Evolutionary conservation across 2,888 invertebrate species (phyloP).

Genomic region (Agrypnus murinus): DNA sequence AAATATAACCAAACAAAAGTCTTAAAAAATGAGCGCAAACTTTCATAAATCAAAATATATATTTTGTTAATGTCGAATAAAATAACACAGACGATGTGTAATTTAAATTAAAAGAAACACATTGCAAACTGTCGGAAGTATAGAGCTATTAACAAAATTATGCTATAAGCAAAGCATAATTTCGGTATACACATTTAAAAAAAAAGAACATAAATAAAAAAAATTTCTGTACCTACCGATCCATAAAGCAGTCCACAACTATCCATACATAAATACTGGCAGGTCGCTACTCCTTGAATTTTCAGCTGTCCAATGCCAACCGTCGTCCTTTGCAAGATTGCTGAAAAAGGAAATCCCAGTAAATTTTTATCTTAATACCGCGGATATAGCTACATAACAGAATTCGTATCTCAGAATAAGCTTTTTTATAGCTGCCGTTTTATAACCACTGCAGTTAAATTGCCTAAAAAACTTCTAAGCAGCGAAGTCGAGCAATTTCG

Average conservation of each 20-base stretch:
- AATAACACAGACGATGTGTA: slow-evolving; percentile 23
- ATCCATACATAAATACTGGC: slow-evolving; percentile 93
- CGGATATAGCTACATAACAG: slow-evolving; percentile 18
- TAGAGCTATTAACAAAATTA: background rate
- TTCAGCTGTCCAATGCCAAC: slow-evolving; percentile 87
- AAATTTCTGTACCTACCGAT: slow-evolving; percentile 81
- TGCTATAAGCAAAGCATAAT: background rate
- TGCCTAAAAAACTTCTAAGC: slow-evolving; percentile 4
- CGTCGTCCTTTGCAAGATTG: slow-evolving; percentile 81
- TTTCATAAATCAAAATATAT: background rate
- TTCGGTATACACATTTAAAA: background rate
- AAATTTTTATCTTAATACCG: slow-evolving; percentile 9
- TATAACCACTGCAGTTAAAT: slow-evolving; percentile 20
- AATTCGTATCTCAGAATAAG: background rate
- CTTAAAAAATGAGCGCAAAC: slow-evolving; percentile 6
- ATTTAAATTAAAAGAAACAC: slow-evolving; percentile 13
- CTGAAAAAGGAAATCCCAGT: slow-evolving; percentile 72
- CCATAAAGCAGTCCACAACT: slow-evolving; percentile 90
- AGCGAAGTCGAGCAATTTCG: background rate
- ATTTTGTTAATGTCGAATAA: background rate
- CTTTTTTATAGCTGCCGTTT: slow-evolving; percentile 6
- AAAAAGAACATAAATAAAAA: slow-evolving; percentile 26
- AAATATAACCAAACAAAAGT: background rate
- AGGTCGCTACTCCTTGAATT: slow-evolving; percentile 91
- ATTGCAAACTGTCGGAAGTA: slow-evolving; percentile 19